These are phyloP conservation scores for Microtus richardsoni DNA, from an alignment of 2,113 vertebrate species.

Conservation along the genomic window DNA sequence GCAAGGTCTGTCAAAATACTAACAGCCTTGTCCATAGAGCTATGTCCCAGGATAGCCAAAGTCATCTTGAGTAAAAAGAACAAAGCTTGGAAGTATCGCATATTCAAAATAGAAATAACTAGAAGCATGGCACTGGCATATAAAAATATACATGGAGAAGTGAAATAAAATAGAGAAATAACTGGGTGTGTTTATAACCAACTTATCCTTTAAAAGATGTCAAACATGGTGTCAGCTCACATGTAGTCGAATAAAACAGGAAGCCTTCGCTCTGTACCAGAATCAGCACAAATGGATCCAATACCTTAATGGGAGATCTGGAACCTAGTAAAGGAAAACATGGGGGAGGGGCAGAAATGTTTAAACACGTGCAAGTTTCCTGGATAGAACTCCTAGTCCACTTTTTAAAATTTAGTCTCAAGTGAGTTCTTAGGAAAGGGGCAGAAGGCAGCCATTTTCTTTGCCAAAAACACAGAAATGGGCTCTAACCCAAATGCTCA, in stretches of 20 bases:
- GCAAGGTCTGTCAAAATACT: neutral
- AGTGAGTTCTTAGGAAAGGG: neutral
- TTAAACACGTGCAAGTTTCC: neutral
- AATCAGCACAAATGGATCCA: neutral
- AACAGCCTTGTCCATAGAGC: neutral
- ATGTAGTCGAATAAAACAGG: neutral
- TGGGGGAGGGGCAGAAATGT: neutral
- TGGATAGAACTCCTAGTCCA: neutral
- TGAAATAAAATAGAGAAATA: neutral
- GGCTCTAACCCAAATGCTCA: neutral
- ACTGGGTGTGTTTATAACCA: neutral
- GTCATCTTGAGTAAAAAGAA: neutral
- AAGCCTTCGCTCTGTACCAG: neutral
- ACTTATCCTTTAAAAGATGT: neutral
- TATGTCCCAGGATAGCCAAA: neutral
- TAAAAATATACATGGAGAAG: neutral
- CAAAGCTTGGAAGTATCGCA: neutral
- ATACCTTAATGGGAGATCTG: neutral
- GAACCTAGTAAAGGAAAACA: neutral
- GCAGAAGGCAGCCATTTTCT: neutral
- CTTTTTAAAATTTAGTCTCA: neutral
- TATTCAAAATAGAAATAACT: neutral
- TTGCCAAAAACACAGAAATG: neutral
- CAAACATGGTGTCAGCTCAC: neutral
- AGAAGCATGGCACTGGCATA: neutral